Conservation (phyloP, 2,113 vertebrate genomes). For the Cyanoliseus patagonus region DNA sequence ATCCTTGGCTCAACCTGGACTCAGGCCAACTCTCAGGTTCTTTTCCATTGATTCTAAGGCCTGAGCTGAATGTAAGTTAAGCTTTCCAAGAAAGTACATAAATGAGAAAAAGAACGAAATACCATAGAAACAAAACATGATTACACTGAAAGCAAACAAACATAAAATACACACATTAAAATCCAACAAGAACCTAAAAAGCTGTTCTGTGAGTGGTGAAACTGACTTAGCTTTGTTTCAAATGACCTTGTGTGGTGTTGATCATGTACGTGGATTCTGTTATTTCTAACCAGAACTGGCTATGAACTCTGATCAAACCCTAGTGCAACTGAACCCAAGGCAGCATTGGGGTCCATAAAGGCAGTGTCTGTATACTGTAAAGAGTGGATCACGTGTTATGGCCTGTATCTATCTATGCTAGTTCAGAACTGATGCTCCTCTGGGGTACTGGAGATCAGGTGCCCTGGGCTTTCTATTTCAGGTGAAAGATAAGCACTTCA, state of each 20-base stretch:
- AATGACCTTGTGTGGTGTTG: background rate
- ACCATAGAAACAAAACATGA: background rate
- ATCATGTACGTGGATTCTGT: background rate
- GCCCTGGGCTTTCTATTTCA: background rate
- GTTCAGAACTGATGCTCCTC: background rate
- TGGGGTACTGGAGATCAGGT: background rate
- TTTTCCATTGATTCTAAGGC: background rate
- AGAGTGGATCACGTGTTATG: background rate
- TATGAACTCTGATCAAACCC: background rate
- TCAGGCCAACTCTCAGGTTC: background rate
- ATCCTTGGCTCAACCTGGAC: background rate
- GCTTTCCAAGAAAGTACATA: background rate
- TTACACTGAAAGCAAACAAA: background rate
- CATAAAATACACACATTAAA: background rate
- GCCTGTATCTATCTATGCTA: accelerated
- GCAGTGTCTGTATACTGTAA: background rate
- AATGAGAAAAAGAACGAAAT: background rate
- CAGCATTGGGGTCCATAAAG: background rate
- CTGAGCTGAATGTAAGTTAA: background rate
- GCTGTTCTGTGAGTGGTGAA: background rate
- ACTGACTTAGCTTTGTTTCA: background rate
- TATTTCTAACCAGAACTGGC: background rate
- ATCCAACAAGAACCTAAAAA: background rate
- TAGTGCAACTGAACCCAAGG: background rate
- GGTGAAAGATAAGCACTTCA: background rate